A percentile compares a stretch with the other conserved stretches of the same genome.
Evolutionary conservation across 2,113 vertebrate species (phyloP).

Genomic region (Mustela lutreola): DNA sequence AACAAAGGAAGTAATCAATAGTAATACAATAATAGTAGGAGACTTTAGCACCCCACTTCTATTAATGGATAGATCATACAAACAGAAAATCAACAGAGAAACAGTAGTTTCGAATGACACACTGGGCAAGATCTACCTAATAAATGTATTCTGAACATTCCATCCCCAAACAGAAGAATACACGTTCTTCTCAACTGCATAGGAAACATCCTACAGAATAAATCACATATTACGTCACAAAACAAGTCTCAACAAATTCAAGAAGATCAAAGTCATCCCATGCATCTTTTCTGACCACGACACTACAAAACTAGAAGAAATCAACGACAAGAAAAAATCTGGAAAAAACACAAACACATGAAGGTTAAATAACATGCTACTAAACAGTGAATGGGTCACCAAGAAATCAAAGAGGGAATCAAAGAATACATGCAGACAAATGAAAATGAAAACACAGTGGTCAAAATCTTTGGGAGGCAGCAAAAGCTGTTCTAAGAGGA

Average conservation of each 20-base stretch:
- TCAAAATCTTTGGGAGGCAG: background rate
- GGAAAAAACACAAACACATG: background rate
- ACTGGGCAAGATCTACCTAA: background rate
- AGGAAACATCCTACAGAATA: background rate
- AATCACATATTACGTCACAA: background rate
- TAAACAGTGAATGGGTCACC: background rate
- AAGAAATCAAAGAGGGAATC: background rate
- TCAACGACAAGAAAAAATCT: background rate
- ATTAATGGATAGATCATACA: background rate
- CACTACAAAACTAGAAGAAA: background rate
- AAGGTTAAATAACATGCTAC: background rate
- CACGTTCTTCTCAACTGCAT: background rate
- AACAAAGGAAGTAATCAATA: background rate
- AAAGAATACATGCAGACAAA: background rate
- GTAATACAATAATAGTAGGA: background rate
- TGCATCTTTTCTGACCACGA: background rate
- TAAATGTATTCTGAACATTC: background rate
- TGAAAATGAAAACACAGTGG: background rate
- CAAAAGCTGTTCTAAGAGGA: background rate
- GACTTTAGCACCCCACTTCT: background rate
- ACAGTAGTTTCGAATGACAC: background rate
- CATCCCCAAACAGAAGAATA: background rate
- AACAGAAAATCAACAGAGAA: background rate
- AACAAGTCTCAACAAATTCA: background rate
- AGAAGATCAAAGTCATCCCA: background rate